Evolutionary conservation across 2,797 vertebrate genomes (phyloP), one percentile per base, ranked within the genome.

Genomic region (Typhlichthys subterraneus): DNA sequence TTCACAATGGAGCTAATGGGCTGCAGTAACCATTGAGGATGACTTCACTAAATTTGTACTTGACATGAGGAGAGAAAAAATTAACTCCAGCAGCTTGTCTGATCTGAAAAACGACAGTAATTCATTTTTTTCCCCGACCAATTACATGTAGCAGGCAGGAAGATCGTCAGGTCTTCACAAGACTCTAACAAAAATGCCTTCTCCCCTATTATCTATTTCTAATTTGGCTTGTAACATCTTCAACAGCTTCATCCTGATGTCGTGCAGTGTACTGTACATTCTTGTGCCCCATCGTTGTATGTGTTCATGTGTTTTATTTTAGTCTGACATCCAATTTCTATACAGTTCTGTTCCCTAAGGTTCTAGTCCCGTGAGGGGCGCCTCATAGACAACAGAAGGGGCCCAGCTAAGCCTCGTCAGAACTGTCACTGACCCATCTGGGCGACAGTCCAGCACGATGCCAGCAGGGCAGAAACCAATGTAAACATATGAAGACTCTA

Each of bases 1-100:
- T 79, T 86, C 82, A 90, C 88, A 90, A 91, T 87, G 84, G 85
- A 89, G 83, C 79, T 89, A 89, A 91, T 89, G 87, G 87, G 84
- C 88, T 84, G 85, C 76, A 87, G 88, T 88, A 86, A 87, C 80
- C 81, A 82, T 73, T 80, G 86, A 87, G 81, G 84, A 89, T 87
- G 87, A 89, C 85, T 88, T 84, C 82, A 88, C 87, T 87, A 85
- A 85, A 90, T 89, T 89, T 90, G 80, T 85, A 86, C 76, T 83
- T 88, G 85, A 84, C 84, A 72, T 76, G 77, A 73, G 65, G 38
- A 42, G 67, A 75, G 80, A 87, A 88, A 83, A 88, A 84, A 82
- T 63, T 80, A 74, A 81, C 73, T 83, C 70, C 29, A 64, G 69
- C 65, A 76, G 69, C 74, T 77, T 82, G 77, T 83, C 81, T 72